A percentile compares a stretch with the other conserved stretches of the same genome.
phyloP scores from a whole-genome alignment of 2,797 vertebrate species.

The Tamandua tetradactyla region DNA sequence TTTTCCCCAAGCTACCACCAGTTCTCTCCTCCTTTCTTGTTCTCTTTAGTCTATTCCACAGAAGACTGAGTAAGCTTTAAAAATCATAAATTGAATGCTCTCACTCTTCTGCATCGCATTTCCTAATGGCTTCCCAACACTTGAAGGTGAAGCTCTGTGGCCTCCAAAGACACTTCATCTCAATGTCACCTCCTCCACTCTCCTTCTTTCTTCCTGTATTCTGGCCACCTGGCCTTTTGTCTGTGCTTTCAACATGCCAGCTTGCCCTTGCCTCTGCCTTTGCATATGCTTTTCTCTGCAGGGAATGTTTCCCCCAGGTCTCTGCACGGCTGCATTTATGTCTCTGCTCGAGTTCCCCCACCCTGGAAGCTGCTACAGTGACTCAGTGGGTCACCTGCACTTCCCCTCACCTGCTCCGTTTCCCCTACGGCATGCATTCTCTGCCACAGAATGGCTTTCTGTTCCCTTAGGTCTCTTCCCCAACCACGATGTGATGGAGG shows the following conservation, averaged over 20 bases:
- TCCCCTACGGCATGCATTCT: neutral
- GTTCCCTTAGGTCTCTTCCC: accelerated
- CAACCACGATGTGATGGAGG: accelerated
- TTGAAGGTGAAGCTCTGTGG: neutral
- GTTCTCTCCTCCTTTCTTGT: no score
- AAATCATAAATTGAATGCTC: accelerated
- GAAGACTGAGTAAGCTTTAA: no score
- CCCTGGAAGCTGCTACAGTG: no score
- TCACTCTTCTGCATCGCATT: neutral
- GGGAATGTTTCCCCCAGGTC: accelerated
- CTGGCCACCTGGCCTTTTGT: accelerated
- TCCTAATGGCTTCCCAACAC: no score
- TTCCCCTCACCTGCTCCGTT: no score
- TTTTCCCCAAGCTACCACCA: accelerated
- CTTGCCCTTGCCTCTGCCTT: neutral
- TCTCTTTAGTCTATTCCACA: accelerated
- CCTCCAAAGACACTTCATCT: neutral
- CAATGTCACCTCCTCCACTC: accelerated
- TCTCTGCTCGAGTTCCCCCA: neutral
- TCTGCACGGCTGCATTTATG: neutral
- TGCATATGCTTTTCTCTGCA: no score
- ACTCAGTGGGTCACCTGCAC: no score
- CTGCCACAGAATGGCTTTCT: accelerated
- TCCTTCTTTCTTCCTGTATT: neutral
- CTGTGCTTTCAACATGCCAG: neutral